Evolutionary conservation across 2,797 vertebrate genomes (phyloP), one percentile per base, ranked within the genome.

Genomic region (Poecilia wingei): DNA sequence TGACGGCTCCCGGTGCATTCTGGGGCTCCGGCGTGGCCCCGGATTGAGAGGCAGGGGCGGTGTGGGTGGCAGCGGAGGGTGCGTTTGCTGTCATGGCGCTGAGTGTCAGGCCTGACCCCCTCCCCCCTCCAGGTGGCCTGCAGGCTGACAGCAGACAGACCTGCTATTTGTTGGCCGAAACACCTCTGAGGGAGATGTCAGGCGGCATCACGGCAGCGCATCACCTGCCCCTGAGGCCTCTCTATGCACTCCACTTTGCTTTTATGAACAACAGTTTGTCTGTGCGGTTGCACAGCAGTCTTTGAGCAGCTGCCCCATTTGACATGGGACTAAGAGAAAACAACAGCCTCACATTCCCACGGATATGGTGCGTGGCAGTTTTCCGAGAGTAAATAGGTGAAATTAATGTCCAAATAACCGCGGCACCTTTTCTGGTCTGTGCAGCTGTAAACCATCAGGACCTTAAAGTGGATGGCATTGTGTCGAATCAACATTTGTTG

Each of bases 161-260:
- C 93, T 90, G 89, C 92, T 93, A 93, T 92, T 94, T 93, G 90
- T 94, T 93, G 88, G 80, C 89, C 91, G 79, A 89, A 91, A 90
- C 90, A 91, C 89, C 91, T 93, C 89, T 86, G 87, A 94, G 88
- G 91, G 90, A 93, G 92, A 92, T 92, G 91, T 95, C 93, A 93
- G 86, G 82, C 75, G 70, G 87, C 91, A 90, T 92, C 89, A 87
- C 72, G 28, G 83, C 59, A 47, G 59, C 84, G 66, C 85, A 85
- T 90, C 88, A 86, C 87, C 89, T 78, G 80, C 84, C 90, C 91
- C 79, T 1, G 77, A 84, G 84, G 89, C 85, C 82, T 77, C 77
- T 22, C 76, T 2, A 55, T 82, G 79, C 76, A 82, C 88, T 80
- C 69, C 18, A 22, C 83, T 84, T 84, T 82, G 85, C 83, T 64